Base-by-base conservation (phyloP, 2,888 invertebrate species). In the Helobdella robusta region DNA sequence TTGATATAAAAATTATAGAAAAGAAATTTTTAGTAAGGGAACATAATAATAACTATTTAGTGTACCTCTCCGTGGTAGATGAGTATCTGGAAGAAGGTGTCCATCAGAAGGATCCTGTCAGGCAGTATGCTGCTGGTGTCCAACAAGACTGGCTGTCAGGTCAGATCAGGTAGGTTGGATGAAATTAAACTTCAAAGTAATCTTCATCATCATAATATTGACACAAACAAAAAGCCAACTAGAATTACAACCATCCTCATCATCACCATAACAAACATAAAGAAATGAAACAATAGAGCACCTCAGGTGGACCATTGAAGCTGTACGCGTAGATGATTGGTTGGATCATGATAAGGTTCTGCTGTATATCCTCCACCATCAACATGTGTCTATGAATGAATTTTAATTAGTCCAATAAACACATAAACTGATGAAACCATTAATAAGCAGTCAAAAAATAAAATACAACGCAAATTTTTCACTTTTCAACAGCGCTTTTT, bases 41-140 rank as follows among this genome's bases (percentile, higher is more conserved):
- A n/a, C n/a, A n/a, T n/a, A n/a, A n/a, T n/a, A n/a, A 48, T n/a
- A 46, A 3, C n/a, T 15, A 54, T 32, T 18, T 48, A 6, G 66
- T 74, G 76, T 78, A 90, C 91, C 85, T 95, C 95, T 78, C 98
- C 98, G 76, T 95, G 95, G 82, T 95, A 99, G 75, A 99, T 98
- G 66, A 99, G 86, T 76, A 99, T 93, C 82, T 98, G 98, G 86
- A 99, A 99, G 84, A 98, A 99, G 0, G 98, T 97, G 81, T 99
- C 98, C 95, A 99, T 95, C 64, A 99, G 85, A 54, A 99, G 84
- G 75, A 99, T 98, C 68, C 93, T 84, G 80, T 99, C 98, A 0
- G 94, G 88, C 79, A 94, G 91, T 76, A 99, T 97, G 69, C 93
- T 93, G 62, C 93, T 92, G 2, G 97, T 93, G 79, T 99, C 98